Evolutionary conservation across 2,888 invertebrate species (phyloP).

Genomic region (Tethea ocularis): DNA sequence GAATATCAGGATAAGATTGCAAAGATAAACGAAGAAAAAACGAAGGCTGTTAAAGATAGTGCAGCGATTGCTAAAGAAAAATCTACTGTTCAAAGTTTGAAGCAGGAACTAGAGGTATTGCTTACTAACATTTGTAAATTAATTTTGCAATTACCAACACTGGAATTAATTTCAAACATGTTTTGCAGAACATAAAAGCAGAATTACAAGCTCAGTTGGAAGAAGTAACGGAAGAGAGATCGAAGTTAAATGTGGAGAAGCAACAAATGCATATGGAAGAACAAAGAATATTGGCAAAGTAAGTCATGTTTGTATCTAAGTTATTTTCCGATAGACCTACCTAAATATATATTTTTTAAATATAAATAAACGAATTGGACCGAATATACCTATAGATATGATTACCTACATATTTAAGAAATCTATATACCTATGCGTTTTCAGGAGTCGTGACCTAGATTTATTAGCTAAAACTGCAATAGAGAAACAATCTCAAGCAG

Average conservation of each 20-base stretch:
- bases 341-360: background rate
- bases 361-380: too few species aligned
- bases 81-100: slow-evolving; percentile 61
- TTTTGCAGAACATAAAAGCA: slow-evolving; percentile 69
- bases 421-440: slow-evolving; percentile 18
- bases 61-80: slow-evolving; percentile 66
- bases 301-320: slow-evolving; percentile 26
- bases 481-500: slow-evolving; percentile 84
- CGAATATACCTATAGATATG: too few species aligned
- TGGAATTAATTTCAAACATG: background rate
- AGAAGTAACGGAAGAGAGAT: slow-evolving; percentile 69
- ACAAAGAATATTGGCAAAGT: slow-evolving; percentile 73
- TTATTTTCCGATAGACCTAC: too few species aligned
- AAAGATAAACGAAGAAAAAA: slow-evolving; percentile 70
- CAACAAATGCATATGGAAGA: slow-evolving; percentile 75
- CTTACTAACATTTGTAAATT: too few species aligned
- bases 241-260: slow-evolving; percentile 68
- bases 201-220: slow-evolving; percentile 73
- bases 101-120: slow-evolving; percentile 69
- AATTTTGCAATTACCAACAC: too few species aligned
- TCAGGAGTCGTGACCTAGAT: slow-evolving; percentile 77
- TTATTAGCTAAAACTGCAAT: slow-evolving; percentile 81
- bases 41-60: slow-evolving; percentile 61
- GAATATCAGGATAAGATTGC: slow-evolving; percentile 70
- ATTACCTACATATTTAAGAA: too few species aligned